A percentile compares a stretch with the other conserved stretches of the same genome.
Conservation (phyloP, 2,888 invertebrate species). For the Lydus trimaculatus region DNA sequence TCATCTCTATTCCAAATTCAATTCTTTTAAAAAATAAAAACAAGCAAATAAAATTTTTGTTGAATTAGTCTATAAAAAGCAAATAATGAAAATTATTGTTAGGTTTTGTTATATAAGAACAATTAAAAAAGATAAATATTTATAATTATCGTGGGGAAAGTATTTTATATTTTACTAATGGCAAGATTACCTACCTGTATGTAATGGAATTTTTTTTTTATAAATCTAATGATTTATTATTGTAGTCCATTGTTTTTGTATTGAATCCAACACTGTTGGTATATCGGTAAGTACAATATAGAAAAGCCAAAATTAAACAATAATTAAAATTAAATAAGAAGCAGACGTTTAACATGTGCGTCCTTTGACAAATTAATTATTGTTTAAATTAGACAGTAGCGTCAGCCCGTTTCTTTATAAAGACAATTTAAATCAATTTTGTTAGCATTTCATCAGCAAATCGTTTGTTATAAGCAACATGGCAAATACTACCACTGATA, state of each 20-base stretch:
- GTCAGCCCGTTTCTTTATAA: neutral
- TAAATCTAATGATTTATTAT: neutral
- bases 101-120: neutral
- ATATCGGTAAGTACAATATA: no score
- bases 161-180: neutral
- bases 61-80: neutral
- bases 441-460: neutral
- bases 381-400: neutral
- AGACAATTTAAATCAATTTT: neutral
- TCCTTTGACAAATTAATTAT: no score
- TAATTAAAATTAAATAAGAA: neutral
- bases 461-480: neutral
- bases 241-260: no score
- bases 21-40: no score
- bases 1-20: no score
- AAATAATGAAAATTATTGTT: no score
- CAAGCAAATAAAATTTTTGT: neutral
- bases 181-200: no score
- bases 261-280: no score
- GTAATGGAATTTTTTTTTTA: neutral
- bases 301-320: neutral
- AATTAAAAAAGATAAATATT: neutral
- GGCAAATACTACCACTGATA: neutral
- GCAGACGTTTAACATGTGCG: no score
- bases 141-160: neutral